Percentiles rank a stretch among this genome's conserved stretches.
These are phyloP conservation scores for Halcyon leucocephala DNA, from an alignment of 2,797 vertebrate genomes.

Conservation along the genomic window DNA sequence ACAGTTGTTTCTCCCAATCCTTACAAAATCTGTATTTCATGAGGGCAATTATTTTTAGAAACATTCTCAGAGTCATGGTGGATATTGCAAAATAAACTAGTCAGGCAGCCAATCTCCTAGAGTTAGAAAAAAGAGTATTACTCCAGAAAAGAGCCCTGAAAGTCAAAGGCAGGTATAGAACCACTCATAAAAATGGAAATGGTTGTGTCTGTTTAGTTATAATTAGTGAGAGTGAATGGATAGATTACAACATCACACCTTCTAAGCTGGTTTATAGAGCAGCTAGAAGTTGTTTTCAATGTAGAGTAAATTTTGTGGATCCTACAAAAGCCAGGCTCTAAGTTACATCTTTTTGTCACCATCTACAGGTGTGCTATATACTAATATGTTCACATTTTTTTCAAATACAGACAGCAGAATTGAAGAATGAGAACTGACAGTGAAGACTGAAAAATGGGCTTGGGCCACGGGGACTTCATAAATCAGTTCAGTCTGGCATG, in stretches of 20 bases:
- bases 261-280: background rate
- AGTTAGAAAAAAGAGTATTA: background rate
- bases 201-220: background rate
- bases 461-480: background rate
- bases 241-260: background rate
- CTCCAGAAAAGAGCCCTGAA: background rate
- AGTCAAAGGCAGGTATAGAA: background rate
- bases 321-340: background rate
- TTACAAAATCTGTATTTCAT: conserved; percentile 34
- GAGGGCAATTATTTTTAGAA: conserved; percentile 13
- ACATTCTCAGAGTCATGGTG: conserved; percentile 2
- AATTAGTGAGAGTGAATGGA: background rate
- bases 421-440: background rate
- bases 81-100: background rate
- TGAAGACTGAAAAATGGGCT: background rate
- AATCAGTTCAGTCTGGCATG: background rate
- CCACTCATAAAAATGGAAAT: background rate
- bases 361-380: background rate
- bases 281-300: background rate
- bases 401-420: background rate
- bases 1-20: conserved; percentile 11
- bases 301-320: background rate
- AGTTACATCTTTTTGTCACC: conserved; percentile 2
- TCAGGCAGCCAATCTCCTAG: background rate
- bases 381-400: background rate